Base-by-base conservation (phyloP, 2,113 vertebrate species). In the Tachuris rubrigastra region DNA sequence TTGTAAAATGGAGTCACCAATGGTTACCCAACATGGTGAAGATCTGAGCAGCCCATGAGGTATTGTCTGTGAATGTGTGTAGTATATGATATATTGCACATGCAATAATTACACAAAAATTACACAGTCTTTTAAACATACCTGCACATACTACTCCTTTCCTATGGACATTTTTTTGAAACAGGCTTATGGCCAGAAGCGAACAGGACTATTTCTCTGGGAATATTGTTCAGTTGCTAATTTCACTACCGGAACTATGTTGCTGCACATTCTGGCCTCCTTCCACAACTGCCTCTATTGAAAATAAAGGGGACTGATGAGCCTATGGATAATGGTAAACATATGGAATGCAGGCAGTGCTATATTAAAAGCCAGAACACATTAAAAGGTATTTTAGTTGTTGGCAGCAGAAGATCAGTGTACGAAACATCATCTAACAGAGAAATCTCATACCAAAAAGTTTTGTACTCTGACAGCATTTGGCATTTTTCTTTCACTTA, bases 161-260 rank as follows among this genome's bases (percentile, higher is more conserved):
- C 68, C 73, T 93, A 37, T 14, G 67, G 79, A 55, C 47, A 9
- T 63, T 86, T 84, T 78, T 86, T 69, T 31, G 74, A 95, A 91
- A 24, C 67, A 95, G 97, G 96, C 96, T 94, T 86, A 66, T 2
- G 71, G 96, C 97, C 97, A 98, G 95, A 85, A 97, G 55, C 0
- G n/a, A 98, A 97, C 90, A 96, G 91, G 95, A 95, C 94, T 84
- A 28, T 82, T 98, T 98, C 97, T 96, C 95, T 97, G 97, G 97
- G 97, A 98, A 97, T 97, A 97, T 95, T 97, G 96, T 96, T 95
- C 96, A 96, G 97, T 98, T 98, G 98, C 97, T 98, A 98, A 98
- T 98, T 98, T 98, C 98, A 98, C 97, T 98, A 97, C 97, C 94
- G 96, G 97, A 98, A 97, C 97, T 97, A 90, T 97, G 95, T 96